Conservation (phyloP, 2,888 invertebrate genomes). For the Mylabris sibirica region DNA sequence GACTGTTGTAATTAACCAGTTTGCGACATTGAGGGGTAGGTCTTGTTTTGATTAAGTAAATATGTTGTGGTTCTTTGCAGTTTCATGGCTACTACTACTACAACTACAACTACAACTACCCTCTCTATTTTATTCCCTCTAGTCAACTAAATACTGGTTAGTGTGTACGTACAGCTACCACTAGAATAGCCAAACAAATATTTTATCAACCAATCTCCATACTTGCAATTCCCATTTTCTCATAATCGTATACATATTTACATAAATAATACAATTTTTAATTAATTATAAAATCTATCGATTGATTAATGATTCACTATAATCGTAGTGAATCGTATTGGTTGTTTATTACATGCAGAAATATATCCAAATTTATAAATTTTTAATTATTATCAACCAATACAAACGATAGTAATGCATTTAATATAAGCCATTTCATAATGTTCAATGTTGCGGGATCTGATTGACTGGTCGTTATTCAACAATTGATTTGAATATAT, state of each 20-base stretch:
- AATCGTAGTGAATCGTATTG: not conserved
- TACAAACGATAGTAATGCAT: not conserved
- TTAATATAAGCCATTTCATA: slow-evolving; percentile 5
- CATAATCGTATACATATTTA: not conserved
- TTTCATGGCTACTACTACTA: slow-evolving; percentile 15
- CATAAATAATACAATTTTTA: not conserved
- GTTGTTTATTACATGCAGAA: not conserved
- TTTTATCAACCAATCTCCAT: not conserved
- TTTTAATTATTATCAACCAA: not conserved
- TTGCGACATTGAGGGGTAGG: slow-evolving; percentile 36
- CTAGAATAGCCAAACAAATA: slow-evolving; percentile 6
- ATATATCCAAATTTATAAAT: not conserved
- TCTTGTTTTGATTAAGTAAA: slow-evolving; percentile 47
- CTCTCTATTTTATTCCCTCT: slow-evolving; percentile 32
- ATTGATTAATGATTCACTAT: not conserved
- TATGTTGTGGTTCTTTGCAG: slow-evolving; percentile 43
- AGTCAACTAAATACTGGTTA: slow-evolving; percentile 8
- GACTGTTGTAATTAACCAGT: slow-evolving; percentile 39
- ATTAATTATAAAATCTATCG: not conserved
- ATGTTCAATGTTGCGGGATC: slow-evolving; percentile 10
- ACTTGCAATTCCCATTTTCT: not conserved
- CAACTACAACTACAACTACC: slow-evolving; percentile 19
- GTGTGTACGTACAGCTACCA: not conserved
- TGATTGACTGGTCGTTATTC: slow-evolving; percentile 2
- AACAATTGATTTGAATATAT: not conserved